These are phyloP conservation scores for Rugalucina vietnamica DNA, from an alignment of 2,888 invertebrate genomes.

Conservation along the genomic window DNA sequence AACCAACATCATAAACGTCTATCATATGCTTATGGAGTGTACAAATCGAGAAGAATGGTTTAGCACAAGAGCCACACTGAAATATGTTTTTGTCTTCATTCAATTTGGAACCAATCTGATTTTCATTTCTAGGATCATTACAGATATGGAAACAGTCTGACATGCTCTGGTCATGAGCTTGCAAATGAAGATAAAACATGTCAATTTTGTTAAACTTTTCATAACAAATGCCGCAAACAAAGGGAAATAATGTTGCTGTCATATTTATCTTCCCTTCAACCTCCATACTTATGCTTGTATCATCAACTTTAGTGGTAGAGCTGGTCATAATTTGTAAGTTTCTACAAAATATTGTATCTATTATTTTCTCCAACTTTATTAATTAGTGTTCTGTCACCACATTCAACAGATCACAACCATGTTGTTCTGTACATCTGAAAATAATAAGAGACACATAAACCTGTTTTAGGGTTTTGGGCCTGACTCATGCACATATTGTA, in stretches of 20 bases:
- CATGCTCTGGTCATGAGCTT: neutral
- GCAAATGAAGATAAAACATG: neutral
- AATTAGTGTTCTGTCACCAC: too few relatives aligned
- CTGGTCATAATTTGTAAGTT: too few relatives aligned
- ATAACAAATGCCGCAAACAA: neutral
- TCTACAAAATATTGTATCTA: too few relatives aligned
- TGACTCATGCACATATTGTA: too few relatives aligned
- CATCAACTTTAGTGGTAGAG: too few relatives aligned
- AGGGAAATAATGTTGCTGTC: neutral
- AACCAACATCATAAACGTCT: neutral
- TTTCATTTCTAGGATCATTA: neutral
- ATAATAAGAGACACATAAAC: too few relatives aligned
- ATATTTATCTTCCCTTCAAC: neutral
- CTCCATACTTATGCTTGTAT: too few relatives aligned
- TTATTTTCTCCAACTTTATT: too few relatives aligned
- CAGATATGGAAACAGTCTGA: neutral
- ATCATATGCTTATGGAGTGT: conserved; percentile 2
- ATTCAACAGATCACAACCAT: too few relatives aligned
- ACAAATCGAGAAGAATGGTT: conserved; percentile 3
- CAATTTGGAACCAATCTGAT: neutral
- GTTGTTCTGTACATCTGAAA: too few relatives aligned
- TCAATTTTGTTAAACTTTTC: conserved; percentile 7
- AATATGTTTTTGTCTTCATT: neutral
- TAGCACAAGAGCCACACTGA: neutral
- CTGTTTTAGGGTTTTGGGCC: too few relatives aligned